These are phyloP conservation scores for Leptopterna dolabrata DNA, from an alignment of 2,888 invertebrate species.

Conservation along the genomic window DNA sequence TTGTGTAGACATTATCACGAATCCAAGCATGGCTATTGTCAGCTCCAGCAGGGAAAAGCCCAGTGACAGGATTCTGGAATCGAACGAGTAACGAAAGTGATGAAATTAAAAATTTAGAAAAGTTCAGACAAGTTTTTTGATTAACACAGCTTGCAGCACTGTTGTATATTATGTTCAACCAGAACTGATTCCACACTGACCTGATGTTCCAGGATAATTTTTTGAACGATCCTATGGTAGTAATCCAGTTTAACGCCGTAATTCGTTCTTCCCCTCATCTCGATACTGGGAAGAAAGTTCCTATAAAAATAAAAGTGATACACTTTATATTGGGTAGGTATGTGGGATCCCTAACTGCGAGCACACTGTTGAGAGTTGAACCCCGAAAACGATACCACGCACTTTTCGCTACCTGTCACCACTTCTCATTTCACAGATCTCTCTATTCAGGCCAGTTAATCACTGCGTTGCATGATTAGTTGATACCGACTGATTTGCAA, in stretches of 20 bases:
- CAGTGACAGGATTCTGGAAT: conserved; percentile 92
- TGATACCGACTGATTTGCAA: too few species aligned
- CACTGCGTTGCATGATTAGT: too few species aligned
- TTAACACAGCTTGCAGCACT: neutral
- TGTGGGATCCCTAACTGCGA: too few species aligned
- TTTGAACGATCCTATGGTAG: conserved; percentile 93
- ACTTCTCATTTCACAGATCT: too few species aligned
- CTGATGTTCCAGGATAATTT: conserved; percentile 89
- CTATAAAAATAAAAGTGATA: too few species aligned
- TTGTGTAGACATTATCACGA: conserved; percentile 97
- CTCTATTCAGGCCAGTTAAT: too few species aligned
- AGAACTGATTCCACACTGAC: conserved; percentile 64
- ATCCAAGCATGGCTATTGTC: conserved; percentile 97
- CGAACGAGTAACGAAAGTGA: conserved; percentile 19
- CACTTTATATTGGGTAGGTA: too few species aligned
- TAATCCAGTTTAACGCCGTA: conserved; percentile 95
- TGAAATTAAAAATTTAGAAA: neutral
- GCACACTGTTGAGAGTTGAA: too few species aligned
- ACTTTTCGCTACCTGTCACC: too few species aligned
- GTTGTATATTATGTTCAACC: neutral
- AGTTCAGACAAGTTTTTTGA: too few species aligned
- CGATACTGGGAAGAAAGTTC: neutral
- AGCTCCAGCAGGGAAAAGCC: conserved; percentile 90
- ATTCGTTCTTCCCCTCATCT: conserved; percentile 75
- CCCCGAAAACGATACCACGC: too few species aligned